Evolutionary conservation across 2,113 vertebrate species (phyloP), one percentile per base, ranked within the genome.

Genomic region (Mellivora capensis): DNA sequence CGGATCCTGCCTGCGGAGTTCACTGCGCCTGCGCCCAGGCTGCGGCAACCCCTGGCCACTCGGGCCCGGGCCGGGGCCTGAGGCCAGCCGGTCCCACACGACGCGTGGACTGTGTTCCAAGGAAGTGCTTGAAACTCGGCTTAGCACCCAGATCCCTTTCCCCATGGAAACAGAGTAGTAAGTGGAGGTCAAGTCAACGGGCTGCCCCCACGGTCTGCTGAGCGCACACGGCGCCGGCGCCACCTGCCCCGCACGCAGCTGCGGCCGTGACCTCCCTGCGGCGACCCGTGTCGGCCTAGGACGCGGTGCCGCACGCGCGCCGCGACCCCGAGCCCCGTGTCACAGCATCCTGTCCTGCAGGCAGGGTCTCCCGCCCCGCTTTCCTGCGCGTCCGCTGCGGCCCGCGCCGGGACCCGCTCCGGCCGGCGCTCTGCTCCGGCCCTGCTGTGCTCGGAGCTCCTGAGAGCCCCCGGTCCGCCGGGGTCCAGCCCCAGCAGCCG

Each of bases 91-190:
- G 74, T 83, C n/a, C 80, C 20, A 10, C 21, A 34, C 20, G 44
- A 25, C 69, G 34, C 0, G 18, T 29, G 77, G 81, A 15, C 67
- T 31, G 0, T 29, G 7, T 37, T 91, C 97, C 95, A 49, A 85
- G 94, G 87, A 39, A 5, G n/a, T n/a, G 23, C 79, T 39, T 76
- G 74, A 71, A 91, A 93, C 61, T 94, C 49, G 31, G 27, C 21
- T 76, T 59, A 74, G 37, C 14, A 76, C 6, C 69, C 89, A 69
- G 57, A 29, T 52, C 47, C 25, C 25, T 83, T 54, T 87, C 88
- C 74, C 76, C 20, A 1, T 27, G 71, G 77, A 90, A 93, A 74
- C n/a, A 80, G 61, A 67, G 47, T 71, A 49, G 7, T 69, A 74
- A 74, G 47, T 91, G 39, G 79, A 87, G 64, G 52, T 37, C 6